A percentile compares a stretch with the other conserved stretches of the same genome.
Evolutionary conservation across 2,888 invertebrate genomes (phyloP).

Genomic region (Drosophila kuntzei): DNA sequence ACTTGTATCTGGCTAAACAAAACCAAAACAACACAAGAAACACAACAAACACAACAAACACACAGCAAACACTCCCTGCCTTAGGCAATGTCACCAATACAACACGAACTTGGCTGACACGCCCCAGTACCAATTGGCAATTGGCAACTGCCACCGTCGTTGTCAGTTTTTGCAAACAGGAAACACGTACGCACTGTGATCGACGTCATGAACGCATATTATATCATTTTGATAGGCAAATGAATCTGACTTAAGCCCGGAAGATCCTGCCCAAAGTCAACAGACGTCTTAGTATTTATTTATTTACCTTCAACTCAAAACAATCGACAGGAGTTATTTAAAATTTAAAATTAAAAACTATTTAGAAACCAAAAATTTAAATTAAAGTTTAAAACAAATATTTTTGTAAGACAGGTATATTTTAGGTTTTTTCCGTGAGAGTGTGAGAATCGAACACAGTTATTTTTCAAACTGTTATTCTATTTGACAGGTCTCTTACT

Average conservation of each 20-base stretch:
- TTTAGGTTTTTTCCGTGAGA: too few relatives aligned
- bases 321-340: too few relatives aligned
- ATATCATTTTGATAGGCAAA: conserved; percentile 80
- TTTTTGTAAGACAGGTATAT: too few relatives aligned
- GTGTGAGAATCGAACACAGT: too few relatives aligned
- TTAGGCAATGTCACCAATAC: conserved; percentile 59
- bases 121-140: conserved; percentile 39
- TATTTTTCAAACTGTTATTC: too few relatives aligned
- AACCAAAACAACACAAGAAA: conserved; percentile 11
- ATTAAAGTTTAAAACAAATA: too few relatives aligned
- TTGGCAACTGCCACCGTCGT: conserved; percentile 5
- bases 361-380: too few relatives aligned
- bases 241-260: conserved; percentile 70
- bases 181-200: conserved; percentile 70
- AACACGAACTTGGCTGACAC: conserved; percentile 55
- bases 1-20: conserved; percentile 26
- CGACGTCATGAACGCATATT: conserved; percentile 72
- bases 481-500: too few relatives aligned
- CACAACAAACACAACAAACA: background rate
- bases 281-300: background rate
- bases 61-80: conserved; percentile 30
- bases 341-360: too few relatives aligned
- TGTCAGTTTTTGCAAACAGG: conserved; percentile 55
- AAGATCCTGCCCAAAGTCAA: conserved; percentile 30
- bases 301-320: too few relatives aligned